A percentile compares a stretch with the other conserved stretches of the same genome.
Evolutionary conservation across 2,888 invertebrate species (phyloP).

Genomic region (Pyrrhia umbra): DNA sequence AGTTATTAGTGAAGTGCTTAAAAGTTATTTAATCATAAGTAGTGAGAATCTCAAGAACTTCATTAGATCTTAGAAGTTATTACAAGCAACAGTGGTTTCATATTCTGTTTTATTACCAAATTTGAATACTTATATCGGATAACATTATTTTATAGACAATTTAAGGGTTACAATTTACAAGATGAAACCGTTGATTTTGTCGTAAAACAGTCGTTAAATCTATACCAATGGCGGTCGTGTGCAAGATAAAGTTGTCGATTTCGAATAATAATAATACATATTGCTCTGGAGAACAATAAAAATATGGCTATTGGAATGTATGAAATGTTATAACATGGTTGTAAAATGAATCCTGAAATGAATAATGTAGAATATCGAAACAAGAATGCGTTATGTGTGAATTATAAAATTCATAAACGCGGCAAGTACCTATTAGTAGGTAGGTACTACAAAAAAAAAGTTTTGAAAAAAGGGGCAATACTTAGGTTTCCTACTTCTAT

Average conservation of each 20-base stretch:
- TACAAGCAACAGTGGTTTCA: slow-evolving; percentile 65
- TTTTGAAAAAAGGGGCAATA: neutral
- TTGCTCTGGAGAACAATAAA: slow-evolving; percentile 37
- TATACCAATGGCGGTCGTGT: slow-evolving; percentile 77
- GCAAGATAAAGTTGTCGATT: slow-evolving; percentile 79
- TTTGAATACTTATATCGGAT: slow-evolving; percentile 76
- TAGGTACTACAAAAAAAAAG: too few relatives aligned
- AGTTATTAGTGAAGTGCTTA: slow-evolving; percentile 10
- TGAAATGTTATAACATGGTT: slow-evolving; percentile 24
- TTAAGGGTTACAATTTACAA: slow-evolving; percentile 83
- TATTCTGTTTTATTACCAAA: slow-evolving; percentile 72
- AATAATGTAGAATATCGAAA: slow-evolving; percentile 12
- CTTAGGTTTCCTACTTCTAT: neutral
- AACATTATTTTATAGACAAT: slow-evolving; percentile 82
- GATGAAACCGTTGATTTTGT: slow-evolving; percentile 85
- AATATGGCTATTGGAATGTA: slow-evolving; percentile 40
- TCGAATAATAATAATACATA: slow-evolving; percentile 72
- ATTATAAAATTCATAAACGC: neutral
- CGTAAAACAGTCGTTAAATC: slow-evolving; percentile 82
- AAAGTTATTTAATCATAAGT: neutral
- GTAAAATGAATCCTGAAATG: slow-evolving; percentile 7
- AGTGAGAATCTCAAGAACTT: slow-evolving; percentile 15
- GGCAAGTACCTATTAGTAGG: too few relatives aligned
- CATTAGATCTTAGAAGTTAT: slow-evolving; percentile 24
- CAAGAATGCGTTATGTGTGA: neutral